Base-by-base conservation (phyloP, 1,140 invertebrate species). In the Rhopalosiphum padi region DNA sequence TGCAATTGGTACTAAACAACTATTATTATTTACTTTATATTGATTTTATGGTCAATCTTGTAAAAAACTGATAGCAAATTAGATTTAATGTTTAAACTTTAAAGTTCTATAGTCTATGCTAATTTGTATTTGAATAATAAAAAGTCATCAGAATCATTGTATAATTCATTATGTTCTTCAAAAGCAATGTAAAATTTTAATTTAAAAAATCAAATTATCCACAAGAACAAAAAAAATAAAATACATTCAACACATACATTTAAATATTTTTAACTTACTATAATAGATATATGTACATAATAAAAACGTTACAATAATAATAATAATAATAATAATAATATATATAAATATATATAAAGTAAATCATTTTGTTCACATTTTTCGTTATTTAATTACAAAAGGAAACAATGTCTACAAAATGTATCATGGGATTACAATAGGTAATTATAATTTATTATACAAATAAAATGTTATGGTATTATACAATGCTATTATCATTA, bases 381-480 rank as follows among this genome's bases (percentile, higher is more conserved):
- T 43, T 60, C 11, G 88, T 53, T 55, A 90, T 60, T 60, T 41
- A 60, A 90, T 90, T 92, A 92, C 77, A 85, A 92, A 92, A 92
- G 41, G 41, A 53, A 92, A 92, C 77, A 85, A 22, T 37, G 91
- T 85, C 82, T 92, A 92, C 41, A 35, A 93, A 86, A 86, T 93
- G 37, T 93, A 93, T 43, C 7, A 86, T 41, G 77, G n/a, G n/a
- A 93, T 93, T 93, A 85, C 11, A 51, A n/a, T 82, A 60, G 37
- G 41, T 77, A 91, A 82, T 91, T 55, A 48, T 91, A 82, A 85
- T 83, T 83, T 22, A 82, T 83, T 48, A 51, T 48, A 83, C 77
- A 82, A 91, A 37, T 91, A 91, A 41, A 60, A 60, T 91, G 68
- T 92, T 92, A 92, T 83, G 60, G 60, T 91, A 92, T 92, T 68